A percentile compares a stretch with the other conserved stretches of the same genome.
These are phyloP conservation scores for Mus pahari DNA, from an alignment of 2,113 vertebrate genomes.

Conservation along the genomic window DNA sequence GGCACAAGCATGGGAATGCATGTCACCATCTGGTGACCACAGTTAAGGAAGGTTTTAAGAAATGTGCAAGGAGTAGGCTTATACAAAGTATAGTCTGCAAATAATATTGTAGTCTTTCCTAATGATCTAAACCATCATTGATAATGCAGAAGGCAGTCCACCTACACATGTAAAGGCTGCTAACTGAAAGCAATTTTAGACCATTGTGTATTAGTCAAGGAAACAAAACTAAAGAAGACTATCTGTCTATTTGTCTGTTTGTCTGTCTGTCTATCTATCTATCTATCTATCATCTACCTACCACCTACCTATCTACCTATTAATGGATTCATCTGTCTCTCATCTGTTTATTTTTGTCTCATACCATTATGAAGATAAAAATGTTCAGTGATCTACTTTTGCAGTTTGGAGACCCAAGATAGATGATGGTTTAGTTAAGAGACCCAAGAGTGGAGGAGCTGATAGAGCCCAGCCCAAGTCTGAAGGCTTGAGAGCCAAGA, in stretches of 20 bases:
- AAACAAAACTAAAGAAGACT: background rate
- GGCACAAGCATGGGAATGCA: background rate
- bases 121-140: background rate
- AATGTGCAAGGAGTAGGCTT: background rate
- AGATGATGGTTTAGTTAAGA: background rate
- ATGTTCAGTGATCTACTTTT: background rate
- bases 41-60: background rate
- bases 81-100: slow-evolving; percentile 9
- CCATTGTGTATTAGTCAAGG: background rate
- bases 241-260: no score
- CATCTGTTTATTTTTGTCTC: background rate
- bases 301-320: background rate
- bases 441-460: background rate
- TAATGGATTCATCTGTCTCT: background rate
- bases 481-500: background rate
- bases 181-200: background rate
- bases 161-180: background rate
- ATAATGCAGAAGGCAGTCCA: background rate
- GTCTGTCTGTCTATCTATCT: no score
- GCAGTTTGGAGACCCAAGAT: background rate
- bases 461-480: background rate
- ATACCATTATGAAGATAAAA: background rate
- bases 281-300: background rate
- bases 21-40: background rate
- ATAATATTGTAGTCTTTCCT: background rate